Base-by-base conservation (phyloP, 2,888 invertebrate species). In the Octodonta nipae region DNA sequence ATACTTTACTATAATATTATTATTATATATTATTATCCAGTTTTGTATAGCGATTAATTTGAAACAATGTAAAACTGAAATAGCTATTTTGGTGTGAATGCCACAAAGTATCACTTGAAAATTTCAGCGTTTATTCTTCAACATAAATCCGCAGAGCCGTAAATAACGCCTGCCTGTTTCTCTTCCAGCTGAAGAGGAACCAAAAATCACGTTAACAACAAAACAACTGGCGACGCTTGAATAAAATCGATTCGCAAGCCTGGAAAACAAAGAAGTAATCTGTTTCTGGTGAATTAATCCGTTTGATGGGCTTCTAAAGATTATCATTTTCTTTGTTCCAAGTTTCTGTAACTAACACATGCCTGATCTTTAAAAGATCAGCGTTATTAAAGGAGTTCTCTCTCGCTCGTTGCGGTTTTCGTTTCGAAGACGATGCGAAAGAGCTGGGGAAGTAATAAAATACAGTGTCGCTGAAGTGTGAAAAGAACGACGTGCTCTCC, bases 281-380 rank as follows among this genome's bases (percentile, higher is more conserved):
- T 42, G 45, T 42, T 46, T 47, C 49, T 46, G 48, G 47, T 48
- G 49, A 48, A 49, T 50, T 49, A 50, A 51, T 51, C 45, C 46
- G 37, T 47, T 47, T 46, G 50, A 46, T 47, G 45, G 43, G 39
- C 38, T 38, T 36, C 15, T 38, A 27, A 43, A 45, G 45, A 52
- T 52, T 51, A 54, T 51, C 49, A 53, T 53, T 50, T 47, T 47
- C 49, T 52, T 52, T 52, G 49, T 52, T 49, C 47, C 44, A 30
- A 44, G 44, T 45, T 44, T 42, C 53, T 54, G 54, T 47, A 53
- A 52, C 52, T 53, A 56, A 55, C 54, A 53, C 54, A 53, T 50
- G 50, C 49, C 49, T 50, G 52, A 55, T 55, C 54, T 55, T 55
- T 52, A 46, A 55, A 55, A 55, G 56, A 56, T 56, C 54, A 52